phyloP scores from a whole-genome alignment of 2,113 vertebrate genomes.

The Cygnus buccinator region DNA sequence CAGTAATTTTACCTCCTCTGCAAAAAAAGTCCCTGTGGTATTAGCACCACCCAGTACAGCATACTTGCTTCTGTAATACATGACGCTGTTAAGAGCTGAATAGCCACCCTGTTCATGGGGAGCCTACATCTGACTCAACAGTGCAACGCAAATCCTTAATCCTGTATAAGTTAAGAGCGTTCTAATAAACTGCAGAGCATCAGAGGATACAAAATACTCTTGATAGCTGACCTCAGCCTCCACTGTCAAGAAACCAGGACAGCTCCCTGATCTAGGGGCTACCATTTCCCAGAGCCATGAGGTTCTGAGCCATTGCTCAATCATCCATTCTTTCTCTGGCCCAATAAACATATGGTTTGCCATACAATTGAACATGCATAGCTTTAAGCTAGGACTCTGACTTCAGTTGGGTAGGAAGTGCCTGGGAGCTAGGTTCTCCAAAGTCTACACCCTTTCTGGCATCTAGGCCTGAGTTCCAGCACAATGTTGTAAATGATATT shows the following conservation, averaged over 20 bases:
- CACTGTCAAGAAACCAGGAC: fast-evolving
- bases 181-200: not conserved
- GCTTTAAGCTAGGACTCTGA: not conserved
- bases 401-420: not conserved
- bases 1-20: not conserved
- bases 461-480: not conserved
- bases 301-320: not conserved
- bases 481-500: not conserved
- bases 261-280: not conserved
- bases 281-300: not conserved
- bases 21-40: not conserved
- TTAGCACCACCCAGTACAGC: not conserved
- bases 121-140: not conserved
- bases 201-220: not conserved
- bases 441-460: not conserved
- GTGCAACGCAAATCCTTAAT: fast-evolving
- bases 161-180: not conserved
- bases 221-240: not conserved
- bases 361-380: not conserved
- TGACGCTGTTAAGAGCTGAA: not conserved
- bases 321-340: not conserved
- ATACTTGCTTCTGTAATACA: not conserved
- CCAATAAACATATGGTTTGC: not conserved
- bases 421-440: not conserved
- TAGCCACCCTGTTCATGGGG: not conserved